Evolutionary conservation across 2,113 vertebrate genomes (phyloP).

Genomic region (Macquaria ambigua): DNA sequence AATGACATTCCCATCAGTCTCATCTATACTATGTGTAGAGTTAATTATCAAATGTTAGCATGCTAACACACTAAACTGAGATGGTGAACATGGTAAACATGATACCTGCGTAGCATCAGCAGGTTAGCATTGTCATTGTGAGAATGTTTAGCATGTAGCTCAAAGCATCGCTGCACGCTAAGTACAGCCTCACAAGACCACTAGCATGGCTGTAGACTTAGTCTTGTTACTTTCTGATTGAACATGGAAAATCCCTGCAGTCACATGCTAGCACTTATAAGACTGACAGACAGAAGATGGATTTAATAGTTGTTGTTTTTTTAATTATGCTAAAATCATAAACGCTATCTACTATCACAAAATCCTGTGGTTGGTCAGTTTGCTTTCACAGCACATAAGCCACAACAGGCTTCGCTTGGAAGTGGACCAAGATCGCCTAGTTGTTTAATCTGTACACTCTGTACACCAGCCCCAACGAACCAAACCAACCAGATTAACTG

Average conservation of each 20-base stretch:
- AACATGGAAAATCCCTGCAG: neutral
- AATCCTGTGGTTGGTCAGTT: too few relatives aligned
- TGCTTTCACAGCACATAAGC: too few relatives aligned
- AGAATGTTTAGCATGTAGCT: neutral
- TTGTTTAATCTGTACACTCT: neutral
- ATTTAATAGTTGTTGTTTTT: neutral
- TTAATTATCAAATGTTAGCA: neutral
- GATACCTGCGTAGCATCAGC: neutral
- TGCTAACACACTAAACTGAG: neutral
- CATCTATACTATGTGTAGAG: neutral
- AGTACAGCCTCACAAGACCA: too few relatives aligned
- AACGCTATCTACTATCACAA: neutral
- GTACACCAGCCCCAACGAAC: neutral
- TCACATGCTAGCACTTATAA: neutral
- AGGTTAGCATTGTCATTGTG: neutral
- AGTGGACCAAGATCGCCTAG: too few relatives aligned
- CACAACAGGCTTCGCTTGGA: too few relatives aligned
- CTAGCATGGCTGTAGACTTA: too few relatives aligned
- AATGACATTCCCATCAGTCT: neutral
- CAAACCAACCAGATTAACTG: neutral
- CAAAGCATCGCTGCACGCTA: neutral
- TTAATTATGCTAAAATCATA: neutral
- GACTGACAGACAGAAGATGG: too few relatives aligned
- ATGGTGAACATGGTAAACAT: neutral
- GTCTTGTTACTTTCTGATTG: neutral